A percentile compares a stretch with the other conserved stretches of the same genome.
Evolutionary conservation across 2,113 vertebrate species (phyloP).

Genomic region (Nyctibius bracteatus): DNA sequence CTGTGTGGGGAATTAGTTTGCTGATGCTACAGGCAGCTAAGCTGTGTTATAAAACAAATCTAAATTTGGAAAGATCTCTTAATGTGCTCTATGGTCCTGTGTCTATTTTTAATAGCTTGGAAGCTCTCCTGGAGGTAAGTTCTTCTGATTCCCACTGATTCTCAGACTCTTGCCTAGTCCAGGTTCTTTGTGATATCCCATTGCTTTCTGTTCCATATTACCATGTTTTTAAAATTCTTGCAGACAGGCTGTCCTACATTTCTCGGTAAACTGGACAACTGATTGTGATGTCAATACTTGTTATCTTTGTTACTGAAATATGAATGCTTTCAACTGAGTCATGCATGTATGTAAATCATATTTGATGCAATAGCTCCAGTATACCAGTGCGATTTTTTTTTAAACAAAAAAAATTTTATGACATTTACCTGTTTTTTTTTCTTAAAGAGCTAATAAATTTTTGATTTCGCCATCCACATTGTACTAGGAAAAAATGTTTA

Average conservation of each 20-base stretch:
- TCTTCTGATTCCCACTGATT: not conserved
- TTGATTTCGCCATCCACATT: not conserved
- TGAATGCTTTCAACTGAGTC: not conserved
- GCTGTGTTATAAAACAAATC: not conserved
- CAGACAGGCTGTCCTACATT: not conserved
- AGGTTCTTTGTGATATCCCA: not conserved
- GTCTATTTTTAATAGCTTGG: not conserved
- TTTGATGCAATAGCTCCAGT: not conserved
- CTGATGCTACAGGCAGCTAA: not conserved
- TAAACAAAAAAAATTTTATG: not conserved
- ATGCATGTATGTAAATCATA: not conserved
- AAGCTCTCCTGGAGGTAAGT: not conserved
- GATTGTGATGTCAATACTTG: not conserved
- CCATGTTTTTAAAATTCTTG: not conserved
- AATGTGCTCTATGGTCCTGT: not conserved
- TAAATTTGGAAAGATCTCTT: not conserved
- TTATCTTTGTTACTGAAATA: not conserved
- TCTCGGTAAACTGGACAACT: not conserved
- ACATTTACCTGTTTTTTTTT: not conserved
- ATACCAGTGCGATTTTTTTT: not conserved
- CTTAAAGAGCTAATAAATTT: not conserved
- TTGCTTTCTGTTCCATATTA: not conserved
- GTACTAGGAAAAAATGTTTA: not conserved
- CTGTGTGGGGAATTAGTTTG: not conserved
- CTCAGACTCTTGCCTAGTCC: not conserved